Evolutionary conservation across 1,140 invertebrate species (phyloP), one percentile per base, ranked within the genome.

Genomic region (Drosophila obscura): DNA sequence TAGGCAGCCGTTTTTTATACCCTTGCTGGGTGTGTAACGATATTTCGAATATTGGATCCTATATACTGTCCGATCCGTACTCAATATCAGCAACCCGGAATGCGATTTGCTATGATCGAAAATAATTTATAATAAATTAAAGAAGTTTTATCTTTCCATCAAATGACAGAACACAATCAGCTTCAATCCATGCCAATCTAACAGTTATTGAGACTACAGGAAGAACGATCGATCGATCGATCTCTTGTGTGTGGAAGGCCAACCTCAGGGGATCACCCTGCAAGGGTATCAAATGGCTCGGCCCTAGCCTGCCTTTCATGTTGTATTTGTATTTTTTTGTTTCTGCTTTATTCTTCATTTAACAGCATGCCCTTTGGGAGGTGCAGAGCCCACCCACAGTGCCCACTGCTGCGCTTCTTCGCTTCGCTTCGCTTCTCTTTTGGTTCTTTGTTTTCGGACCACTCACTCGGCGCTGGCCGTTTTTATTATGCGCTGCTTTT

Each of bases 311-410:
- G 9, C 50, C 26, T 26, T 26, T 26, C 50, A 55, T 8, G 41
- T 44, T 19, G 19, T 19, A 19, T 19, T n/a, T n/a, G 68, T 59
- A 64, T 79, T 79, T 31, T 9, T 8, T 9, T 75, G 74, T 73
- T 79, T 77, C 31, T 81, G 77, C 79, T 80, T 77, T 88, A 83
- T 88, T 88, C 79, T 87, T 87, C 67, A 83, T 88, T 83, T 88
- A 88, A 88, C 79, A 88, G 77, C 63, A 49, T 62, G 68, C 74
- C 80, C 69, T 64, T 58, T 50, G 77, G 81, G 81, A 85, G 39
- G 50, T 52, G 35, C 35, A 4, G 35, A 13, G 35, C 35, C 35
- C 35, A 13, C 35, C 35, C 35, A 39, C 11, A 39, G 11, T 4
- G 35, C 1, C 4, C 26, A 6, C 26, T 28, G 35, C 35, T 6